Base-by-base conservation (phyloP, 2,113 vertebrate genomes). In the Esox niger region DNA sequence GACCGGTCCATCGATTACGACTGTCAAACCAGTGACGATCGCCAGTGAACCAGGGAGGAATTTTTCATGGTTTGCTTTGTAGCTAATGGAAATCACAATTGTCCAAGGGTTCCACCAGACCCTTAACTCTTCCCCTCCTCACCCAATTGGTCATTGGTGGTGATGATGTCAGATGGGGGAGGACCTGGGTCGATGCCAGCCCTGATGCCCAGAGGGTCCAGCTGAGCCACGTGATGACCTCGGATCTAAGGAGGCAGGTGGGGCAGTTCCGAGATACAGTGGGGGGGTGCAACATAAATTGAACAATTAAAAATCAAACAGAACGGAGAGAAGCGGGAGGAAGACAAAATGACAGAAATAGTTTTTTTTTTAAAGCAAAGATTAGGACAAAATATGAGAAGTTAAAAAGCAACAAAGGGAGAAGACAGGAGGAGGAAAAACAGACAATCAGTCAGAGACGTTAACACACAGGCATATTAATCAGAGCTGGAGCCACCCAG, bases 91-190 rank as follows among this genome's bases (percentile, higher is more conserved):
- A n/a, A n/a, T n/a, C n/a, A n/a, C n/a, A n/a, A n/a, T n/a, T n/a
- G n/a, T n/a, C n/a, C n/a, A n/a, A n/a, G n/a, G n/a, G n/a, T n/a
- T n/a, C n/a, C n/a, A n/a, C n/a, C n/a, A n/a, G n/a, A n/a, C n/a
- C 55, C 35, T 35, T 9, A 52, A 52, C 47, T n/a, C 9, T 26
- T 38, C 43, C 85, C 84, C 79, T 82, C 92, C 94, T 95, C 93
- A 95, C 94, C 94, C 89, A 95, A 93, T 93, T 94, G 94, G 91
- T 93, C 91, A 90, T 92, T 86, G 88, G 92, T 94, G 74, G 91
- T 93, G 92, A 95, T 88, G 87, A 95, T 93, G 87, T 95, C 94
- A n/a, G 91, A 91, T 82, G 94, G 94, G 81, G 94, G 87, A 83
- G 92, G 94, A 82, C 94, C 93, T 88, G 94, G 90, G 92, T 95